These are phyloP conservation scores for Aplochiton taeniatus DNA, from an alignment of 2,797 vertebrate species.

Conservation along the genomic window DNA sequence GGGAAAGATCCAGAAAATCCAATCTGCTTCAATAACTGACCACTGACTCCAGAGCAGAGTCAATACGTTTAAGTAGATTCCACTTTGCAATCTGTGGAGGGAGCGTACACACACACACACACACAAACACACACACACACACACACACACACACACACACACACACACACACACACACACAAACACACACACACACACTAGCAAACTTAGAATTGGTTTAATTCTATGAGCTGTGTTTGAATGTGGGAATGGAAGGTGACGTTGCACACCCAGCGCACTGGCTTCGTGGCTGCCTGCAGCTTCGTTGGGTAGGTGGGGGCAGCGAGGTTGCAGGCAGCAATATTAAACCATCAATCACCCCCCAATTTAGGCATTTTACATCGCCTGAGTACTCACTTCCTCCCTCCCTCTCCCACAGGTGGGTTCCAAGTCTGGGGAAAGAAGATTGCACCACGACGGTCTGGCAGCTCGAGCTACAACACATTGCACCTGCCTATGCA, in stretches of 20 bases:
- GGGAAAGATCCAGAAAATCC: slow-evolving; percentile 24
- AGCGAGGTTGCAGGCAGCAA: slow-evolving; percentile 83
- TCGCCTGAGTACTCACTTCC: slow-evolving; percentile 78
- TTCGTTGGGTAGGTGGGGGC: slow-evolving; percentile 82
- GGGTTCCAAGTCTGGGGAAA: slow-evolving; percentile 68
- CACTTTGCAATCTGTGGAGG: slow-evolving; percentile 46
- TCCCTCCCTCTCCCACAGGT: slow-evolving; percentile 69
- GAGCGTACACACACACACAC: slow-evolving; percentile 45
- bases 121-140: slow-evolving; percentile 33
- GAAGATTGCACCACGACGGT: slow-evolving; percentile 74
- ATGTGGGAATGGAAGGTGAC: slow-evolving; percentile 57
- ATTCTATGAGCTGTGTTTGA: slow-evolving; percentile 48
- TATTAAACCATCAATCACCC: slow-evolving; percentile 89
- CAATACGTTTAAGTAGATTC: slow-evolving; percentile 74
- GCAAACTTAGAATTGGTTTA: slow-evolving; percentile 41
- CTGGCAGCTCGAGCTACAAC: slow-evolving; percentile 48
- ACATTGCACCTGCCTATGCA: slow-evolving; percentile 51
- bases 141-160: slow-evolving; percentile 5
- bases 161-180: not conserved
- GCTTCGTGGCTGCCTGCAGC: slow-evolving; percentile 78
- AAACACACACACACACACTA: slow-evolving; percentile 8
- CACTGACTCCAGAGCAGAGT: slow-evolving; percentile 70
- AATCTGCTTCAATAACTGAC: slow-evolving; percentile 67
- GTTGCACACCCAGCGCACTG: slow-evolving; percentile 54
- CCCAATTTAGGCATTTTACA: slow-evolving; percentile 85